Evolutionary conservation across 64 coral and sea anemone genomes (phyloP), one percentile per base, ranked within the genome.

Genomic region (Orbicella faveolata): DNA sequence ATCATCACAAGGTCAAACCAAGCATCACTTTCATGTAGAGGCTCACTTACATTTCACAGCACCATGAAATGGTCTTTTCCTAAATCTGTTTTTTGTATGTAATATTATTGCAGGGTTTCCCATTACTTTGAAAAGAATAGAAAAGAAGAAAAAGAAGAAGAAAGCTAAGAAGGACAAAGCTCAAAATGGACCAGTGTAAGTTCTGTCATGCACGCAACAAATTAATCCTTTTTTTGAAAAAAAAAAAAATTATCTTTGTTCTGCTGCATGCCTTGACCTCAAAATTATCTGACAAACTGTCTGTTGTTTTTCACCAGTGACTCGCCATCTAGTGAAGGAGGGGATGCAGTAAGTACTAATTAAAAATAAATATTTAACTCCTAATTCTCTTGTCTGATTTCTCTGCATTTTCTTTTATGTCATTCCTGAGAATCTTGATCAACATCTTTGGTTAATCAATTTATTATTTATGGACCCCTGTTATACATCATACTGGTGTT

Each of bases 61-160:
- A 48, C 44, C 7, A 48, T 48, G 4, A 48, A 48, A 48, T 5
- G 44, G 44, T 48, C 44, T 48, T 9, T 59, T 14, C 9, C 55
- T 59, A 59, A 59, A 59, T 10, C 10, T 15, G 15, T 14, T 59
- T 12, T 30, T 59, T 59, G 12, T 59, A 59, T 80, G 21, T 59
- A 5, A 48, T 48, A 6, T 48, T 6, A 34, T 89, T 81, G 36
- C 20, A 85, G 82, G 90, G 6, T 92, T 92, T 76, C 83, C 89
- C n/a, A 84, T 95, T 21, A 89, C 73, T 17, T 51, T 88, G 34
- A 95, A 95, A 65, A 88, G 87, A 78, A 91, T 88, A 78, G 85
- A 95, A 73, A 91, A 95, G 23, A 87, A 95, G 36, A 90, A 95
- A 57, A 87, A 95, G 79, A 78, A 87, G 78, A 95, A 95, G 74